phyloP scores from a whole-genome alignment of 2,888 invertebrate genomes.

The Deilephila porcellus region DNA sequence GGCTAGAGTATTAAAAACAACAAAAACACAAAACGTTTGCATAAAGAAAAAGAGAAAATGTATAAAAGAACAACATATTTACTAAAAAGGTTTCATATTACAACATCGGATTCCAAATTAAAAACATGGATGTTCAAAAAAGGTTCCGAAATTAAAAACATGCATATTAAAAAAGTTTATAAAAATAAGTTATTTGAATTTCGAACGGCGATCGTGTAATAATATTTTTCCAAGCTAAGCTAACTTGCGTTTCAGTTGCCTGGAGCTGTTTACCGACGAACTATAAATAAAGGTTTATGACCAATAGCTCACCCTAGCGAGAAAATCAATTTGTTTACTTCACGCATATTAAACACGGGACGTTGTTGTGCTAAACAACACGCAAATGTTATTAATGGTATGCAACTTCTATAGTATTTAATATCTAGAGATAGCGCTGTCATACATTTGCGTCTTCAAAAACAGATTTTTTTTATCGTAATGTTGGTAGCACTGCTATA shows the following conservation, averaged over 20 bases:
- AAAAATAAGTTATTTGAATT: not conserved
- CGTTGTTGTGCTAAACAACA: not conserved
- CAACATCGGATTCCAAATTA: not conserved
- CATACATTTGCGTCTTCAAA: too few relatives aligned
- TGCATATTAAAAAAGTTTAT: not conserved
- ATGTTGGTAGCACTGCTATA: too few relatives aligned
- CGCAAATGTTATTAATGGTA: not conserved
- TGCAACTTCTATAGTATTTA: too few relatives aligned
- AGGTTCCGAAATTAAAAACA: not conserved
- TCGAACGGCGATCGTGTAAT: not conserved
- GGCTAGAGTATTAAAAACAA: too few relatives aligned
- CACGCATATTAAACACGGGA: conserved; percentile 24
- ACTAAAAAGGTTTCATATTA: too few relatives aligned
- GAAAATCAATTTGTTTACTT: conserved; percentile 30
- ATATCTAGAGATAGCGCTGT: too few relatives aligned
- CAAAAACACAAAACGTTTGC: too few relatives aligned
- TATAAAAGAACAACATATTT: too few relatives aligned
- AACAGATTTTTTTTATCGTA: too few relatives aligned
- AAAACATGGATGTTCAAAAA: not conserved
- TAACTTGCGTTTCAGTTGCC: not conserved
- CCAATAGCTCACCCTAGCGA: conserved; percentile 26
- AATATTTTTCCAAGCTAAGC: not conserved
- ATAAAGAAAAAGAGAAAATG: too few relatives aligned
- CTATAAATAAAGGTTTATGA: conserved; percentile 27
- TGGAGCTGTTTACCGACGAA: not conserved